phyloP scores from a whole-genome alignment of 1,140 invertebrate species.

The Scylla paramamosain region DNA sequence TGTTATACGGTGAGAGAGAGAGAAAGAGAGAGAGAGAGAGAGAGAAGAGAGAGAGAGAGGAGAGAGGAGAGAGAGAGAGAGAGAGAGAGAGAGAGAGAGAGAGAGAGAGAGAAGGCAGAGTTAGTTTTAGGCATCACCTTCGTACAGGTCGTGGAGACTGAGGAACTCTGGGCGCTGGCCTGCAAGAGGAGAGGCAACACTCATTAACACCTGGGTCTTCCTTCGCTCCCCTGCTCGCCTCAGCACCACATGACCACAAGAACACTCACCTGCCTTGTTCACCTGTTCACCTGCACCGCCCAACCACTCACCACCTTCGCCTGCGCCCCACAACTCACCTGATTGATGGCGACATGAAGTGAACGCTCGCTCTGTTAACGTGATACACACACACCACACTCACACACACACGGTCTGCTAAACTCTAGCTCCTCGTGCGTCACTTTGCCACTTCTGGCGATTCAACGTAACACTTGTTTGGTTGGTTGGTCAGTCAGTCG shows the following conservation, averaged over 20 bases:
- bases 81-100: background rate
- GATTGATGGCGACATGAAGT: background rate
- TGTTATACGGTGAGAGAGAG: background rate
- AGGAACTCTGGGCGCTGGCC: slow-evolving; percentile 61
- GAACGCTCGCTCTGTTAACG: background rate
- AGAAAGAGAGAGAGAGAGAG: slow-evolving; percentile 25
- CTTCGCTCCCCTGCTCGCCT: background rate
- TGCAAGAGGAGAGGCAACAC: slow-evolving; percentile 46
- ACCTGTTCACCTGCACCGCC: background rate
- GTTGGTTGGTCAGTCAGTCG: no score
- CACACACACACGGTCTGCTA: no score
- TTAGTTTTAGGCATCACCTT: slow-evolving; percentile 41
- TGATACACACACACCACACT: no score
- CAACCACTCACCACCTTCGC: no score
- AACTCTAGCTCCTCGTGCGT: no score
- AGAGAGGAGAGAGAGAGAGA: background rate
- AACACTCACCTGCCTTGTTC: background rate
- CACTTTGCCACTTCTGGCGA: no score
- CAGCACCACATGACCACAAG: background rate
- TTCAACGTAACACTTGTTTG: no score
- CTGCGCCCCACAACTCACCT: background rate
- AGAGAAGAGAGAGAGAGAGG: background rate
- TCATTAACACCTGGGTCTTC: background rate
- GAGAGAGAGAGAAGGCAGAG: background rate
- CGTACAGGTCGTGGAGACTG: slow-evolving; percentile 63